Percentiles rank a stretch among this genome's conserved stretches.
phyloP scores from a whole-genome alignment of 2,797 vertebrate genomes.

The Scyliorhinus canicula region DNA sequence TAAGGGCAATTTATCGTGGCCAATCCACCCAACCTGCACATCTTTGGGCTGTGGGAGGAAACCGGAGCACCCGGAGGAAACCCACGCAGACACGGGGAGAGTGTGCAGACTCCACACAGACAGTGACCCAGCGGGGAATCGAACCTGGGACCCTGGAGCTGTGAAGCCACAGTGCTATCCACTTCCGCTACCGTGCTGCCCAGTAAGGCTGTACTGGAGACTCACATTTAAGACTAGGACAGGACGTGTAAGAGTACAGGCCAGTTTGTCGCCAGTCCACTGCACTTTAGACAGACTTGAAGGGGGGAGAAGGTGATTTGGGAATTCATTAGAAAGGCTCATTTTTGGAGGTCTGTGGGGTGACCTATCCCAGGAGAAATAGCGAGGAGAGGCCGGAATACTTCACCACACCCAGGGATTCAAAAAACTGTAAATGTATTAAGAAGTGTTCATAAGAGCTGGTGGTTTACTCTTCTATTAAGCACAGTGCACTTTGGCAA shows the following conservation, averaged over 20 bases:
- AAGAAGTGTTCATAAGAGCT: background rate
- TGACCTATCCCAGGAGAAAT: background rate
- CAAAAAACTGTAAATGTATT: background rate
- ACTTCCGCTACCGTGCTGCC: too few relatives aligned
- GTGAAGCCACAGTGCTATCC: too few relatives aligned
- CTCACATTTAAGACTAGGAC: background rate
- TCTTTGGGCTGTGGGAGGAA: too few relatives aligned
- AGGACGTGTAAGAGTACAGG: background rate
- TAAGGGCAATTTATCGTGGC: too few relatives aligned
- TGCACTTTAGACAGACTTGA: background rate
- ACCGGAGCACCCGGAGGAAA: too few relatives aligned
- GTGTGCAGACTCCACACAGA: too few relatives aligned
- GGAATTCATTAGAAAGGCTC: background rate
- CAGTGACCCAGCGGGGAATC: too few relatives aligned
- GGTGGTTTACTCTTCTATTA: background rate
- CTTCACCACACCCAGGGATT: background rate
- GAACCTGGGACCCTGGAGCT: too few relatives aligned
- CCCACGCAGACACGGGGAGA: too few relatives aligned
- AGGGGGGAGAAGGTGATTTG: background rate
- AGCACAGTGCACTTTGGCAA: background rate
- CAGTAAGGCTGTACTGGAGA: background rate
- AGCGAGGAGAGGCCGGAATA: background rate
- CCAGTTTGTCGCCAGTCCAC: background rate
- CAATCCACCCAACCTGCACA: too few relatives aligned
- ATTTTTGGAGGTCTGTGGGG: background rate